Percentiles rank a stretch among this genome's conserved stretches.
phyloP scores from a whole-genome alignment of 2,888 invertebrate genomes.

The Coleophora flavipennella region DNA sequence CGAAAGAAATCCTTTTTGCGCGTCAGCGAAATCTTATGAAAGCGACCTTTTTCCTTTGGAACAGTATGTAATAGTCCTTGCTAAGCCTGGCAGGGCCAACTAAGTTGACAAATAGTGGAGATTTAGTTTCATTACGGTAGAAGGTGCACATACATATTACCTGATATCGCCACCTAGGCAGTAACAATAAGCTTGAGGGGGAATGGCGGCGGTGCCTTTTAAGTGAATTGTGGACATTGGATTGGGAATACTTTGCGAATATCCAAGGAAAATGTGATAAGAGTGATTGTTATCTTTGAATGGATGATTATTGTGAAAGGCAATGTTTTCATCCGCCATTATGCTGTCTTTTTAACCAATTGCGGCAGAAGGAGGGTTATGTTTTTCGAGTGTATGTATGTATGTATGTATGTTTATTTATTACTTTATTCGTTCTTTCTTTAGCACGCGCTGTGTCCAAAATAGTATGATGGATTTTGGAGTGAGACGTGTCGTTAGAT shows the following conservation, averaged over 20 bases:
- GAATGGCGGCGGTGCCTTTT: slow-evolving; percentile 19
- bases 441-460: too few relatives aligned
- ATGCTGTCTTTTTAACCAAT: too few relatives aligned
- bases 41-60: slow-evolving; percentile 35
- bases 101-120: slow-evolving; percentile 48
- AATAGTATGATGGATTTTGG: too few relatives aligned
- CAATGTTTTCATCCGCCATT: slow-evolving; percentile 13
- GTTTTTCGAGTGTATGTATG: too few relatives aligned
- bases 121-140: slow-evolving; percentile 47
- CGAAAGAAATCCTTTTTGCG: slow-evolving; percentile 35
- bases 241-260: slow-evolving; percentile 22
- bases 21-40: slow-evolving; percentile 51
- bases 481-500: too few relatives aligned
- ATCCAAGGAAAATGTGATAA: slow-evolving; percentile 22
- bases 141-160: slow-evolving; percentile 31
- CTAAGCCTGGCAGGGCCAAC: slow-evolving; percentile 8
- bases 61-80: slow-evolving; percentile 41
- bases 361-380: too few relatives aligned
- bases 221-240: slow-evolving; percentile 22
- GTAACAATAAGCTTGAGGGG: slow-evolving; percentile 33
- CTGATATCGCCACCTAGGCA: slow-evolving; percentile 32
- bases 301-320: slow-evolving; percentile 25
- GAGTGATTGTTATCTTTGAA: not conserved
- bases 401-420: too few relatives aligned
- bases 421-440: too few relatives aligned